Conservation (phyloP, 2,797 vertebrate species). For the Hafferia zeledoni region DNA sequence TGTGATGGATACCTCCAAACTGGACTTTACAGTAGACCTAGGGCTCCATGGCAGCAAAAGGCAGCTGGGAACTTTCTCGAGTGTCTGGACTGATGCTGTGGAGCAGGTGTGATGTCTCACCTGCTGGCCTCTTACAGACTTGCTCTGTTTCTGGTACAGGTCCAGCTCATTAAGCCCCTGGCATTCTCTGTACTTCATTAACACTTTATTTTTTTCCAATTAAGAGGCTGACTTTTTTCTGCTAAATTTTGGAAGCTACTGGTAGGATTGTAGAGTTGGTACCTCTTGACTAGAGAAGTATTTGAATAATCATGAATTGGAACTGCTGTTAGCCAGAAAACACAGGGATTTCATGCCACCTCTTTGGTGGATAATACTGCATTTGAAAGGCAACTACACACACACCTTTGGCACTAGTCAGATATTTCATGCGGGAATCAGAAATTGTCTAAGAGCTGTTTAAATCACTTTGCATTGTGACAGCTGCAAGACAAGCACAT, state of each 20-base stretch:
- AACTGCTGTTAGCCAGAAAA: neutral
- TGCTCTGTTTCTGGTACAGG: neutral
- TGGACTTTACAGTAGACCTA: neutral
- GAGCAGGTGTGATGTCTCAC: neutral
- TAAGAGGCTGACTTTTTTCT: neutral
- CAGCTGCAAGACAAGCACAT: neutral
- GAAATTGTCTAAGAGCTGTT: neutral
- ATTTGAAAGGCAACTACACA: neutral
- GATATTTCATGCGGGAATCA: neutral
- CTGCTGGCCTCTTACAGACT: neutral
- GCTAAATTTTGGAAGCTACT: neutral
- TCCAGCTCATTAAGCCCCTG: neutral
- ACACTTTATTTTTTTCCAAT: neutral
- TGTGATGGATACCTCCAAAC: neutral
- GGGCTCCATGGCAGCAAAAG: neutral
- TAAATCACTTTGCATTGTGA: neutral
- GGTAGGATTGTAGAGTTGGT: neutral
- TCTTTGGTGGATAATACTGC: neutral
- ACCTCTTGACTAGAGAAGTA: neutral
- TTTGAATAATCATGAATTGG: neutral
- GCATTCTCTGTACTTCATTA: rapidly evolving
- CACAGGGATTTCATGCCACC: neutral
- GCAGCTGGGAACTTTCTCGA: neutral
- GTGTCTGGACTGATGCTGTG: neutral
- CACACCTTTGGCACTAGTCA: neutral